Conservation (phyloP, 1,140 invertebrate species). For the Trinorchestia longiramus region DNA sequence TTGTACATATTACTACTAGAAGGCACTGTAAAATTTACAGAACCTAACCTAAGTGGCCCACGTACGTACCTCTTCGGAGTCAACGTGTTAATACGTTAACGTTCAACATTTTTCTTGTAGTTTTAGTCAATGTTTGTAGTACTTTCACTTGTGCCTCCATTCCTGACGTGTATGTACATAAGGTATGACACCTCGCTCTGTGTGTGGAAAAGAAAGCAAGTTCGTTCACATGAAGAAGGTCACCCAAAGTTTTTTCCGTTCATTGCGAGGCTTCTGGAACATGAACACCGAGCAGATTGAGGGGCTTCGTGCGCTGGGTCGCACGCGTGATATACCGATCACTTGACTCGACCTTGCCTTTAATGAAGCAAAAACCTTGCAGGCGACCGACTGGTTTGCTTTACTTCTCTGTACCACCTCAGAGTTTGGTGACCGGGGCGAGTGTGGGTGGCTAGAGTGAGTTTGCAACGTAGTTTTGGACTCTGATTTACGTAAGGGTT, state of each 20-base stretch:
- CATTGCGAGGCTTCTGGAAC: background rate
- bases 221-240: background rate
- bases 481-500: background rate
- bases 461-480: too few species aligned
- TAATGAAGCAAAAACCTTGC: slow-evolving; percentile 1
- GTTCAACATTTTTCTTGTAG: too few species aligned
- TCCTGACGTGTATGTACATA: too few species aligned
- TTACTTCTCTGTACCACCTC: background rate
- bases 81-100: too few species aligned
- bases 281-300: background rate
- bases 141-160: too few species aligned
- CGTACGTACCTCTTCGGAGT: too few species aligned
- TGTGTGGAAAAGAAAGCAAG: background rate
- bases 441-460: background rate
- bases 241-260: background rate
- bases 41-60: too few species aligned
- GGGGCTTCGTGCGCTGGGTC: background rate
- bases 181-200: background rate
- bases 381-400: background rate
- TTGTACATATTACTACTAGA: too few species aligned
- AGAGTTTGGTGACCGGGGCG: background rate
- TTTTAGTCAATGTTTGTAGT: too few species aligned
- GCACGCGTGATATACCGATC: slow-evolving; percentile 5
- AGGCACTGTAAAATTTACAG: too few species aligned
- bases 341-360: background rate